Evolutionary conservation across 2,888 invertebrate species (phyloP).

Genomic region (Panzeria rudis): DNA sequence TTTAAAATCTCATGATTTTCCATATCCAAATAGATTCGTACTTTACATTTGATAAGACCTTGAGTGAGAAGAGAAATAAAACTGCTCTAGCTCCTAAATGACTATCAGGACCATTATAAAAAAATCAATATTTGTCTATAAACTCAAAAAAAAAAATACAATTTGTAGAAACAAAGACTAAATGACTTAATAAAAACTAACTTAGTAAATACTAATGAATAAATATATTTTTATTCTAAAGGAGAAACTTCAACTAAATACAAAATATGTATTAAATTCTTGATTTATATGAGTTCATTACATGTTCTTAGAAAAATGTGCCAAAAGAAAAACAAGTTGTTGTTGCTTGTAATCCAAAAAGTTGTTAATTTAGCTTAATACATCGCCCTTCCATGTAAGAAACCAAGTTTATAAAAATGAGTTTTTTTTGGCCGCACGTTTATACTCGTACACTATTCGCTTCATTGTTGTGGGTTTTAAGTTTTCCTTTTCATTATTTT

Average conservation of each 20-base stretch:
- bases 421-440: constrained; percentile 26
- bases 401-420: constrained; percentile 22
- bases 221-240: neutral
- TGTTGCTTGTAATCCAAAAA: constrained; percentile 30
- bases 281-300: constrained; percentile 10
- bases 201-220: neutral
- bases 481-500: constrained; percentile 25
- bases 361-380: constrained; percentile 46
- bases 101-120: no score
- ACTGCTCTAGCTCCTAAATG: no score
- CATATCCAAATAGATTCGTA: no score
- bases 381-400: constrained; percentile 2
- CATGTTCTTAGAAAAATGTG: neutral
- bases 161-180: no score
- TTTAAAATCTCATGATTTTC: no score
- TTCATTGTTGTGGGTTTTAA: constrained; percentile 25
- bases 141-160: no score
- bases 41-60: no score
- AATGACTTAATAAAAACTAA: neutral
- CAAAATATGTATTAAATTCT: neutral
- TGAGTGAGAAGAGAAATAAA: no score
- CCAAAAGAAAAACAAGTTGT: neutral
- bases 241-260: neutral
- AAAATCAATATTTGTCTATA: no score
- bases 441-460: constrained; percentile 21